Evolutionary conservation across 2,888 invertebrate genomes (phyloP).

Genomic region (Stenotaenia linearis): DNA sequence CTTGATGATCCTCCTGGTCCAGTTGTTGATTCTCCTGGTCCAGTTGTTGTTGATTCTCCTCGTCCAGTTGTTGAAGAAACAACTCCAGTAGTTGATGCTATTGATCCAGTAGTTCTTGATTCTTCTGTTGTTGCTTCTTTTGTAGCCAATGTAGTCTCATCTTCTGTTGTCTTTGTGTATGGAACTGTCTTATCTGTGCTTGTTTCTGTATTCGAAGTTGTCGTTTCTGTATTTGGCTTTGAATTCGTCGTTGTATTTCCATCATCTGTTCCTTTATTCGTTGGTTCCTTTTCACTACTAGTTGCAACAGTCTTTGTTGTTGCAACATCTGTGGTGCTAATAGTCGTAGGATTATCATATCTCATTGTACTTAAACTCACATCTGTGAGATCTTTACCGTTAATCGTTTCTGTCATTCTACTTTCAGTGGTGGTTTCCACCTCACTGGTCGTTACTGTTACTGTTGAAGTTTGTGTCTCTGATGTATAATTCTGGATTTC

Average conservation of each 20-base stretch:
- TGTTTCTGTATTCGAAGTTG: not conserved
- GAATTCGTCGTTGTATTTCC: not conserved
- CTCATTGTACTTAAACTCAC: not conserved
- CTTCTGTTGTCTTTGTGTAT: not conserved
- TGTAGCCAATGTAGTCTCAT: not conserved
- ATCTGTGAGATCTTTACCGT: not conserved
- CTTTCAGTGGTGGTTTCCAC: not conserved
- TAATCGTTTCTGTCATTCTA: not conserved
- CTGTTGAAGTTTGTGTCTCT: no score
- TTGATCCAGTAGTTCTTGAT: no score
- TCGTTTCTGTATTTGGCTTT: not conserved
- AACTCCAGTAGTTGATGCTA: no score
- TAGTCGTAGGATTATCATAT: not conserved
- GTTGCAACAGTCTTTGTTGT: not conserved
- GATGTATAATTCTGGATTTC: no score
- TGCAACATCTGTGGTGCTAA: not conserved
- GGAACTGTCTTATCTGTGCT: not conserved
- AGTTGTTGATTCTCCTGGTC: no score
- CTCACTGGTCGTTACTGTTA: not conserved
- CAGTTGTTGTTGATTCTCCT: no score
- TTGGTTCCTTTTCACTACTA: not conserved
- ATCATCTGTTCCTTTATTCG: not conserved
- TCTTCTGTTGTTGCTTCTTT: no score
- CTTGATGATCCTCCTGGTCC: no score
- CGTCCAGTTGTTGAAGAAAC: no score